These are phyloP conservation scores for Drosophila birchii DNA, from an alignment of 2,888 invertebrate species.

Conservation along the genomic window DNA sequence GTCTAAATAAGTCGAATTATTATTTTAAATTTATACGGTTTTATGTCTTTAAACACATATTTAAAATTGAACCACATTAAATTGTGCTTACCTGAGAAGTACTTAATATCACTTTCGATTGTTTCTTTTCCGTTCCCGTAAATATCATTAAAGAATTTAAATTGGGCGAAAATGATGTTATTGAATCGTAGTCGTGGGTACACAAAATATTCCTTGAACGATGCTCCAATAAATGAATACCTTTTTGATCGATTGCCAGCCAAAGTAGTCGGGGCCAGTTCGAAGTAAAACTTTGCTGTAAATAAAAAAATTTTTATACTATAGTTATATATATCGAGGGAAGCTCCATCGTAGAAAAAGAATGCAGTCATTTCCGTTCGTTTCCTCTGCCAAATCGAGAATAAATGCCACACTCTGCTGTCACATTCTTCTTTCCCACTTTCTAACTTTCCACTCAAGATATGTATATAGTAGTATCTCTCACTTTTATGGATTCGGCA, in stretches of 20 bases:
- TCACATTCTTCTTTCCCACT: too few relatives aligned
- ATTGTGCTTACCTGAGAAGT: slow-evolving; percentile 90
- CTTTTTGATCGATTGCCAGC: slow-evolving; percentile 96
- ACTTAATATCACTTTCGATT: slow-evolving; percentile 96
- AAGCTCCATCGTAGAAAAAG: too few relatives aligned
- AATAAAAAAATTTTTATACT: neutral
- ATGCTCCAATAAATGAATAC: slow-evolving; percentile 95
- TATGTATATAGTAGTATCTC: too few relatives aligned
- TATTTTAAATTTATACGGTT: too few relatives aligned
- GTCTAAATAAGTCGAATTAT: too few relatives aligned
- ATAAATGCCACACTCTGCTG: too few relatives aligned
- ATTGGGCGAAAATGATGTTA: slow-evolving; percentile 96
- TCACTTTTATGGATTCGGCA: too few relatives aligned
- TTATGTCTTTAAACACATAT: neutral
- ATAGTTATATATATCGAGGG: neutral
- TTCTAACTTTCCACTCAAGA: too few relatives aligned
- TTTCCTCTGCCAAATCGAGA: too few relatives aligned
- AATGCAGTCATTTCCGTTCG: too few relatives aligned
- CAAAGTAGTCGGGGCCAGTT: slow-evolving; percentile 97
- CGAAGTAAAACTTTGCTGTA: slow-evolving; percentile 96
- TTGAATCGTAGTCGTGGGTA: slow-evolving; percentile 95
- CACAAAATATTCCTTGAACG: slow-evolving; percentile 94
- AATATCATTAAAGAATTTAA: slow-evolving; percentile 97
- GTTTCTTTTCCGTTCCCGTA: slow-evolving; percentile 94
- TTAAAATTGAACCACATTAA: neutral